Evolutionary conservation across 1,140 invertebrate genomes (phyloP).

Genomic region (Papilio glaucus): DNA sequence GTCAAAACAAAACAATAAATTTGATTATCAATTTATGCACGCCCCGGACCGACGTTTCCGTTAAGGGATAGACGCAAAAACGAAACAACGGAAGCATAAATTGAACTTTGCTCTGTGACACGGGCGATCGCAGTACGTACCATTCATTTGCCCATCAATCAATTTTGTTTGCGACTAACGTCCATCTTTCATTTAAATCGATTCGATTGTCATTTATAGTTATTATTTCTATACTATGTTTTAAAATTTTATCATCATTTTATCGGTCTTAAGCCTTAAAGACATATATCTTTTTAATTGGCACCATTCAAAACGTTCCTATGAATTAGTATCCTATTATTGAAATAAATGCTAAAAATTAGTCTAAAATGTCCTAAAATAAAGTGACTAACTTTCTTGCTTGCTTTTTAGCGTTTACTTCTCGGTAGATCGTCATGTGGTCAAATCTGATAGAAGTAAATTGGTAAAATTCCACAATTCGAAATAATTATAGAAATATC

Average conservation of each 20-base stretch:
- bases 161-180: conserved; percentile 62
- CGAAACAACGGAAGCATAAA: conserved; percentile 66
- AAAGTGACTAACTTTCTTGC: too few relatives aligned
- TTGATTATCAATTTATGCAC: conserved; percentile 65
- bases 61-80: conserved; percentile 71
- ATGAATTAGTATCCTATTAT: too few relatives aligned
- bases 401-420: too few relatives aligned
- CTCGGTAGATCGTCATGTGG: too few relatives aligned
- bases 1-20: conserved; percentile 58
- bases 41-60: conserved; percentile 51
- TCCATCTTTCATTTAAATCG: conserved; percentile 57
- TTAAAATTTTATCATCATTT: background rate
- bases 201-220: conserved; percentile 39
- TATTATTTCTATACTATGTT: background rate
- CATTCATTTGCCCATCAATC: conserved; percentile 72
- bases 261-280: background rate
- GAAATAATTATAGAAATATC: too few relatives aligned
- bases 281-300: background rate
- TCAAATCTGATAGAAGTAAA: too few relatives aligned
- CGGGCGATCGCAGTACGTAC: conserved; percentile 57
- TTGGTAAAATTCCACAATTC: too few relatives aligned
- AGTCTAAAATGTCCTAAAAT: too few relatives aligned
- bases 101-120: conserved; percentile 71
- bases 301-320: too few relatives aligned
- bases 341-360: too few relatives aligned